phyloP scores from a whole-genome alignment of 23 tunicate genomes.

The Ciona savignyi region DNA sequence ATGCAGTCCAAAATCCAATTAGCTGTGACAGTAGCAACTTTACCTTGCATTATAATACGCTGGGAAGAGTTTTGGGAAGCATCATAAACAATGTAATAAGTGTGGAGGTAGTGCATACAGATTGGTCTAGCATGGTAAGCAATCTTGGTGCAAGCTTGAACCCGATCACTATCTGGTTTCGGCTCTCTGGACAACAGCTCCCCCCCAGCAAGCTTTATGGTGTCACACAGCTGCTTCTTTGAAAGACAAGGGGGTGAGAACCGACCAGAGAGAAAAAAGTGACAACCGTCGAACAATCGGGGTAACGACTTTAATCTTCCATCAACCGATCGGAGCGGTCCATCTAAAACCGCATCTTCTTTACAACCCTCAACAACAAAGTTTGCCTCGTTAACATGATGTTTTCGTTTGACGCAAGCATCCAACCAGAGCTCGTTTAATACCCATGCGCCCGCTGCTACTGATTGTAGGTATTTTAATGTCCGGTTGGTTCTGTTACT shows the following conservation, averaged over 20 bases:
- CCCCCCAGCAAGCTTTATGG: conserved; percentile 33
- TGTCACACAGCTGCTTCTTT: conserved; percentile 21
- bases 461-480: conserved; percentile 42
- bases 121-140: conserved; percentile 48
- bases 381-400: conserved; percentile 23
- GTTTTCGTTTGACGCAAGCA: conserved; percentile 5
- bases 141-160: conserved; percentile 42
- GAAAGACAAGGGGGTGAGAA: conserved; percentile 34
- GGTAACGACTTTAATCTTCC: conserved; percentile 22
- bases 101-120: conserved; percentile 30
- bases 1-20: too few relatives aligned
- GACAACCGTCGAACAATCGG: conserved; percentile 40
- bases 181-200: conserved; percentile 39
- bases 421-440: conserved; percentile 34
- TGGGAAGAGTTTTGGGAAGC: conserved; percentile 15
- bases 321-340: conserved; percentile 21
- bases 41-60: conserved; percentile 21
- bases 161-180: conserved; percentile 48
- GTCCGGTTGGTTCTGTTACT: conserved; percentile 13
- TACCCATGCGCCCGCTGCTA: conserved; percentile 54
- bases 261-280: conserved; percentile 48
- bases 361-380: conserved; percentile 20
- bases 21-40: too few relatives aligned
- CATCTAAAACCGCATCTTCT: conserved; percentile 23
- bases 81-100: conserved; percentile 57